A percentile compares a stretch with the other conserved stretches of the same genome.
These are phyloP conservation scores for Lycodopsis pacificus DNA, from an alignment of 2,797 vertebrate genomes.

Conservation along the genomic window DNA sequence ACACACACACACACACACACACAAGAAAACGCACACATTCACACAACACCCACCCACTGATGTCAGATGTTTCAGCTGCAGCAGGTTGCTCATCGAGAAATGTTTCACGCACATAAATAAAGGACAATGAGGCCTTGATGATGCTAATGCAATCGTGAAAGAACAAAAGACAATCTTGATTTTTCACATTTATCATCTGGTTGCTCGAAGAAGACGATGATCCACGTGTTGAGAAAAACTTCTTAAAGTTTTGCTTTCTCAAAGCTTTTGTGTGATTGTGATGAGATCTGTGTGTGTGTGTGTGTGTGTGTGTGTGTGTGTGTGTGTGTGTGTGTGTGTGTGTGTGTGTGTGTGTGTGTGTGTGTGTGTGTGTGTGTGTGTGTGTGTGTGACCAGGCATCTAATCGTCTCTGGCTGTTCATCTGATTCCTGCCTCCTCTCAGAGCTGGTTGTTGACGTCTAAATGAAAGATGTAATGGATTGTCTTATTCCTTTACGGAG, in stretches of 20 bases:
- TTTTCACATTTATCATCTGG: not conserved
- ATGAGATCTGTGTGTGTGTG: no score
- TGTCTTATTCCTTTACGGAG: not conserved
- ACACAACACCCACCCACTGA: not conserved
- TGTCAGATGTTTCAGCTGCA: not conserved
- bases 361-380: no score
- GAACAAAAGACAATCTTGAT: not conserved
- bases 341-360: no score
- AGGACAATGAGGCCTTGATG: not conserved
- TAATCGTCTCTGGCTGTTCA: not conserved
- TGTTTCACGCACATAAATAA: not conserved
- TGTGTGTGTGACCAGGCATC: not conserved
- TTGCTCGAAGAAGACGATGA: not conserved
- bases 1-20: constrained; percentile 24
- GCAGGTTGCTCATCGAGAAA: not conserved
- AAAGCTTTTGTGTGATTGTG: no score
- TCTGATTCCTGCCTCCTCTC: not conserved
- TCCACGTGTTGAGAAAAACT: not conserved
- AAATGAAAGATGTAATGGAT: not conserved
- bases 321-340: no score
- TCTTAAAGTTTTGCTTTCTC: no score
- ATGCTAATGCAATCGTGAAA: not conserved
- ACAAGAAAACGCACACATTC: constrained; percentile 17
- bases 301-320: no score
- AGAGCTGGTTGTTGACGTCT: not conserved